Evolutionary conservation across 1,140 invertebrate species (phyloP).

Genomic region (Penaeus vannamei): DNA sequence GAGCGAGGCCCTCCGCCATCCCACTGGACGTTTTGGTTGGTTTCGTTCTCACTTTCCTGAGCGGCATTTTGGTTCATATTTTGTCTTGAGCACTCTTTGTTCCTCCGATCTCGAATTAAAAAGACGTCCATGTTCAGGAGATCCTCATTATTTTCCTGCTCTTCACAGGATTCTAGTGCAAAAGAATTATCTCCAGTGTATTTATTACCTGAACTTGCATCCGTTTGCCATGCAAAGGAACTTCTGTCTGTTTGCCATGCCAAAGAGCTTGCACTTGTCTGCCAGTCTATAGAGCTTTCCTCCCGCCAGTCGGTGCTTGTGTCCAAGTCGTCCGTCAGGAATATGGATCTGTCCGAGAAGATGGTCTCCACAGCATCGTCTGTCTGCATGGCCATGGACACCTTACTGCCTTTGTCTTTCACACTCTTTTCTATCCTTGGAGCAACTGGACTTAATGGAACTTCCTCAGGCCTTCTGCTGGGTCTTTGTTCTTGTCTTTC

Average conservation of each 20-base stretch:
- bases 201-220: slow-evolving; percentile 43
- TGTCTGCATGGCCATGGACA: slow-evolving; percentile 58
- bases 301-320: slow-evolving; percentile 57
- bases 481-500: too few relatives aligned
- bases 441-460: neutral
- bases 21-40: neutral
- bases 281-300: slow-evolving; percentile 51
- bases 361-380: slow-evolving; percentile 22
- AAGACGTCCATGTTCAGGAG: slow-evolving; percentile 34
- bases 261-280: slow-evolving; percentile 47
- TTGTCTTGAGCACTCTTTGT: neutral
- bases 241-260: slow-evolving; percentile 56
- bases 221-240: slow-evolving; percentile 49
- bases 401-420: slow-evolving; percentile 11
- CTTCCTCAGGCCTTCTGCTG: neutral
- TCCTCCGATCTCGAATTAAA: slow-evolving; percentile 4
- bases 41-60: slow-evolving; percentile 8
- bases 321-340: slow-evolving; percentile 51
- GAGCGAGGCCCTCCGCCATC: too few relatives aligned
- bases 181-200: slow-evolving; percentile 35
- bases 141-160: slow-evolving; percentile 29
- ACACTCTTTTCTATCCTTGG: too few relatives aligned
- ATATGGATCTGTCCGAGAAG: slow-evolving; percentile 18
- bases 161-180: slow-evolving; percentile 30
- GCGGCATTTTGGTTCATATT: neutral